Conservation (phyloP, 2,113 vertebrate species). For the Salminus brasiliensis region DNA sequence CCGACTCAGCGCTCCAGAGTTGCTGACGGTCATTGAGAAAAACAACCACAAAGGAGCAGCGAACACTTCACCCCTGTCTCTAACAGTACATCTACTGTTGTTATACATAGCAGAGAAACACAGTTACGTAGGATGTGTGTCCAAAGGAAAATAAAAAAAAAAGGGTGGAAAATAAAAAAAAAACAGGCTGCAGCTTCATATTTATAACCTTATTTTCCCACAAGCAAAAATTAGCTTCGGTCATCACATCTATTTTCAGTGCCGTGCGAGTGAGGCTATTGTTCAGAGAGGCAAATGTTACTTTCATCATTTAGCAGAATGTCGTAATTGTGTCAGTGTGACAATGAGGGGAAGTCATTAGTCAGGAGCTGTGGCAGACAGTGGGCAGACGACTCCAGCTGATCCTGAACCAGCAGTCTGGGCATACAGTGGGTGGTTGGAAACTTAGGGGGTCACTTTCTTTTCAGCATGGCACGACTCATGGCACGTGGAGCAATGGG, state of each 20-base stretch:
- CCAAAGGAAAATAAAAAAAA: not conserved
- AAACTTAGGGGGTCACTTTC: not conserved
- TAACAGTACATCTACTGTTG: not conserved
- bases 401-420: slow-evolving; percentile 1
- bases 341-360: slow-evolving; percentile 79
- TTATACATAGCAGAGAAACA: not conserved
- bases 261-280: slow-evolving; percentile 66
- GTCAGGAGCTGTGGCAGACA: slow-evolving; percentile 63
- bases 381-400: slow-evolving; percentile 31
- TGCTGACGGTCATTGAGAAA: slow-evolving; percentile 54
- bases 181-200: slow-evolving; percentile 34
- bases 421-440: not conserved
- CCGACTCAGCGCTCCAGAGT: slow-evolving; percentile 70
- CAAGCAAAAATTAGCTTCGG: slow-evolving; percentile 69
- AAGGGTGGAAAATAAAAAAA: not conserved
- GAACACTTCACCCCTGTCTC: slow-evolving; percentile 2
- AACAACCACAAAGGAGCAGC: slow-evolving; percentile 20
- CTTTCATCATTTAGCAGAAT: slow-evolving; percentile 68
- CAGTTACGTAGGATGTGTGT: not conserved
- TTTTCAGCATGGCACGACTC: not conserved
- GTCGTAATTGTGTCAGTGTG: slow-evolving; percentile 63
- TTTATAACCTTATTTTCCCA: slow-evolving; percentile 59
- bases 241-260: slow-evolving; percentile 71
- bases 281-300: slow-evolving; percentile 71
- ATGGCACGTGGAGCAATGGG: too few species aligned